Evolutionary conservation across 2,888 invertebrate species (phyloP).

Genomic region (Lissonota sp.): DNA sequence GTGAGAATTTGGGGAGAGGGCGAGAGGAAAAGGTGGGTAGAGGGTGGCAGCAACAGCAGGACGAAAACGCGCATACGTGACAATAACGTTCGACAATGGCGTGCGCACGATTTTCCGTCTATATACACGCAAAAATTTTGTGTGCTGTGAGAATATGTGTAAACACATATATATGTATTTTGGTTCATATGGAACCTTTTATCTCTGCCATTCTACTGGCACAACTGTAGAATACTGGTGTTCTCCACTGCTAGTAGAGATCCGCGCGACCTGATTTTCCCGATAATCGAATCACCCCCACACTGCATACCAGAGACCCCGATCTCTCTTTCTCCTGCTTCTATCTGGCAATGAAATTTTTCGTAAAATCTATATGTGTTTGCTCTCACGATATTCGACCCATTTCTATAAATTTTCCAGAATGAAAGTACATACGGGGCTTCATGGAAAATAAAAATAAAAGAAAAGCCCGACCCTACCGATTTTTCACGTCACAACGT

Average conservation of each 20-base stretch:
- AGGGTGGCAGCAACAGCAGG: slow-evolving; percentile 35
- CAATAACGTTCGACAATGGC: slow-evolving; percentile 63
- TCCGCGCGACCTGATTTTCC: slow-evolving; percentile 49
- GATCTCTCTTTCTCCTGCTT: slow-evolving; percentile 5
- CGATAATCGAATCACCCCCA: slow-evolving; percentile 51
- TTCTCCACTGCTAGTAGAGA: slow-evolving; percentile 17
- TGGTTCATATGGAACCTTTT: slow-evolving; percentile 42
- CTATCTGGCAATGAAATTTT: no score
- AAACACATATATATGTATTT: slow-evolving; percentile 7
- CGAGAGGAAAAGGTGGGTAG: neutral
- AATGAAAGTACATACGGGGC: no score
- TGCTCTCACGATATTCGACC: no score
- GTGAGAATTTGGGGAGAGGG: slow-evolving; percentile 5
- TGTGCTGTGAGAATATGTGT: neutral
- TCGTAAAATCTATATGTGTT: no score
- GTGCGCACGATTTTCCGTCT: slow-evolving; percentile 33
- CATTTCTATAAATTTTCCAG: no score
- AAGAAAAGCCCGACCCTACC: no score
- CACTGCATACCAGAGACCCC: slow-evolving; percentile 18
- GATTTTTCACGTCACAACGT: no score
- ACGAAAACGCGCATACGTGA: slow-evolving; percentile 61
- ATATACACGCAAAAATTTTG: slow-evolving; percentile 2
- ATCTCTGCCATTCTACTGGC: slow-evolving; percentile 35
- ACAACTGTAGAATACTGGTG: slow-evolving; percentile 12
- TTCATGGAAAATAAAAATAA: no score